Evolutionary conservation across 2,888 invertebrate species (phyloP).

Genomic region (Hyalella azteca): DNA sequence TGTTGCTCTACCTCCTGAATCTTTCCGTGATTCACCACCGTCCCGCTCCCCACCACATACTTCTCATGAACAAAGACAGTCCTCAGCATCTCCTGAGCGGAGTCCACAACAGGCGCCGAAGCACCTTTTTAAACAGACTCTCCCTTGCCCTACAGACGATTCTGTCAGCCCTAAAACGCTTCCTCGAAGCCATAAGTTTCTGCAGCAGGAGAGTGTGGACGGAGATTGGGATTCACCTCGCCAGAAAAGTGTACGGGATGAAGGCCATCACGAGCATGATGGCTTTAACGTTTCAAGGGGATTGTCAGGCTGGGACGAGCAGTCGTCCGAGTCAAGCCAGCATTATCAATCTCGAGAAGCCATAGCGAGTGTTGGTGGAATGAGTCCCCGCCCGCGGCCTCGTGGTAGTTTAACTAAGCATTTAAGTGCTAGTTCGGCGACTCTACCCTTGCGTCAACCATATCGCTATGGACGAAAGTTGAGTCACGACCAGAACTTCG

Average conservation of each 20-base stretch:
- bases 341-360: slow-evolving; percentile 10
- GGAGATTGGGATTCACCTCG: slow-evolving; percentile 53
- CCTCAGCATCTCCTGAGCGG: slow-evolving; percentile 44
- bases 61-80: slow-evolving; percentile 36
- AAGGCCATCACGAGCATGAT: background rate
- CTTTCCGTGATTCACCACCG: slow-evolving; percentile 58
- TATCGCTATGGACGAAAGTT: slow-evolving; percentile 39
- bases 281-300: background rate
- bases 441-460: slow-evolving; percentile 49
- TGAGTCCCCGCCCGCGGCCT: slow-evolving; percentile 56
- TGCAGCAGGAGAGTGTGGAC: slow-evolving; percentile 52
- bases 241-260: slow-evolving; percentile 40
- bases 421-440: slow-evolving; percentile 54
- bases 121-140: slow-evolving; percentile 46
- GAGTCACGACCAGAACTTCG: slow-evolving; percentile 39
- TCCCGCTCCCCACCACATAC: slow-evolving; percentile 57
- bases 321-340: background rate
- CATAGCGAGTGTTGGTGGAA: slow-evolving; percentile 48
- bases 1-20: slow-evolving; percentile 73
- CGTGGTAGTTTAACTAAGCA: slow-evolving; percentile 52
- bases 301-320: background rate
- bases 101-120: slow-evolving; percentile 41
- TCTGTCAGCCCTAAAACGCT: slow-evolving; percentile 55
- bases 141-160: slow-evolving; percentile 39
- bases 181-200: slow-evolving; percentile 56